A percentile compares a stretch with the other conserved stretches of the same genome.
Evolutionary conservation across 2,797 vertebrate genomes (phyloP).

Genomic region (Labroides dimidiatus): DNA sequence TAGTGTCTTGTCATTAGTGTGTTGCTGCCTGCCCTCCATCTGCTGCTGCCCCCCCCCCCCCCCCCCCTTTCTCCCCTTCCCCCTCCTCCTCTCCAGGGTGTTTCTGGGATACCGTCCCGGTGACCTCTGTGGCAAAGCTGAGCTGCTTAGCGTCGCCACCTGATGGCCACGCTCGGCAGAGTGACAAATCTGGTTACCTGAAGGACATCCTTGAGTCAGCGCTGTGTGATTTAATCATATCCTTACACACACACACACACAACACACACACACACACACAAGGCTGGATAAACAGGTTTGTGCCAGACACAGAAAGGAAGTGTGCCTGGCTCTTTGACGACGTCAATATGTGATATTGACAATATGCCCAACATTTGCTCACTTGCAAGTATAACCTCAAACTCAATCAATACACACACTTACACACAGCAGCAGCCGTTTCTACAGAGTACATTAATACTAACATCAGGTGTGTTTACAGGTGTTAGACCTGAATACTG

Average conservation of each 20-base stretch:
- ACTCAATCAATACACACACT: too few species aligned
- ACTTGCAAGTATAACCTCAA: background rate
- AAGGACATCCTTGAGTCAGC: constrained; percentile 74
- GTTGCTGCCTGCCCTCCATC: constrained; percentile 70
- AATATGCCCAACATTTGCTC: constrained; percentile 7
- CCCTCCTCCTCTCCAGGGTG: constrained; percentile 57
- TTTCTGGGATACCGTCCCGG: constrained; percentile 74
- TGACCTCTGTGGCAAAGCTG: constrained; percentile 69
- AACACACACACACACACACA: constrained; percentile 14
- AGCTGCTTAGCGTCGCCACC: constrained; percentile 72
- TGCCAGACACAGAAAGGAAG: constrained; percentile 28
- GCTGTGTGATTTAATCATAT: constrained; percentile 59
- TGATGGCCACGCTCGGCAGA: constrained; percentile 65
- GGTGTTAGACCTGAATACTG: too few species aligned
- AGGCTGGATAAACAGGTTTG: constrained; percentile 7
- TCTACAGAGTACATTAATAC: too few species aligned
- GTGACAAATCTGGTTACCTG: constrained; percentile 78
- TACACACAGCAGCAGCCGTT: background rate
- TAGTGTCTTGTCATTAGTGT: constrained; percentile 67
- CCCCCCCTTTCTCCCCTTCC: constrained; percentile 6
- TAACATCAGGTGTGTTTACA: too few species aligned
- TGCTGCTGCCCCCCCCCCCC: constrained; percentile 55
- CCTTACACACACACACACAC: constrained; percentile 25
- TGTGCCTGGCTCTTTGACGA: constrained; percentile 18
- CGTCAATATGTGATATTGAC: constrained; percentile 1